A percentile compares a stretch with the other conserved stretches of the same genome.
Evolutionary conservation across 2,888 invertebrate species (phyloP).

Genomic region (Agrypnus murinus): DNA sequence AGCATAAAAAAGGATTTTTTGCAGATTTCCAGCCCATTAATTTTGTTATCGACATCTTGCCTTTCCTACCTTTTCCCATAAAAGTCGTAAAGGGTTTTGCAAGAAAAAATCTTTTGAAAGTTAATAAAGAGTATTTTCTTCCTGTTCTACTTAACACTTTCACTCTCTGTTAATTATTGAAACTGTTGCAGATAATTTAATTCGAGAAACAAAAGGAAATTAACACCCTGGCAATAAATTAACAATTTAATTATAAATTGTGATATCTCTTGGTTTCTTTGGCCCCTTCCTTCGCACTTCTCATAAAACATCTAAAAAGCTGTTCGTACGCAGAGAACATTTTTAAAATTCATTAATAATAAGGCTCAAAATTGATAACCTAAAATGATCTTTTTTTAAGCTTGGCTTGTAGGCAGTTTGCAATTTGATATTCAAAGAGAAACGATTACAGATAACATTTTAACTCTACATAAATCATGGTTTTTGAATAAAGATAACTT

Average conservation of each 20-base stretch:
- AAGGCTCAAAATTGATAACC: neutral
- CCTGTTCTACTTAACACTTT: neutral
- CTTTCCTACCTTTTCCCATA: neutral
- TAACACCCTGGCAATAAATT: constrained; percentile 34
- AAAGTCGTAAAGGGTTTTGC: constrained; percentile 4
- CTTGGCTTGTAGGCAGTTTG: neutral
- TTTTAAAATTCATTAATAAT: neutral
- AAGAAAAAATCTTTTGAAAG: neutral
- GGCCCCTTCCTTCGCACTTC: neutral
- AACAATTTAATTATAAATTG: constrained; percentile 41
- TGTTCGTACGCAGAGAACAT: constrained; percentile 21
- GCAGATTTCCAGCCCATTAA: constrained; percentile 37
- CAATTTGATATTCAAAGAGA: neutral
- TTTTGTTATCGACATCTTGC: constrained; percentile 27
- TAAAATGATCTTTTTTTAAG: neutral
- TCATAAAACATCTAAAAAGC: constrained; percentile 20
- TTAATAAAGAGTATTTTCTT: neutral
- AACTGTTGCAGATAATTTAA: constrained; percentile 28
- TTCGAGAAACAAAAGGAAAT: constrained; percentile 26
- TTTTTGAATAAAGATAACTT: neutral
- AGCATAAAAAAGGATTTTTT: constrained; percentile 31
- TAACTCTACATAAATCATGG: constrained; percentile 1
- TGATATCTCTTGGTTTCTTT: constrained; percentile 21
- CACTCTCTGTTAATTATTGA: constrained; percentile 17
- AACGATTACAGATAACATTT: neutral